A percentile compares a stretch with the other conserved stretches of the same genome.
Evolutionary conservation across 2,113 vertebrate genomes (phyloP).

Genomic region (Aegotheles bennettii): DNA sequence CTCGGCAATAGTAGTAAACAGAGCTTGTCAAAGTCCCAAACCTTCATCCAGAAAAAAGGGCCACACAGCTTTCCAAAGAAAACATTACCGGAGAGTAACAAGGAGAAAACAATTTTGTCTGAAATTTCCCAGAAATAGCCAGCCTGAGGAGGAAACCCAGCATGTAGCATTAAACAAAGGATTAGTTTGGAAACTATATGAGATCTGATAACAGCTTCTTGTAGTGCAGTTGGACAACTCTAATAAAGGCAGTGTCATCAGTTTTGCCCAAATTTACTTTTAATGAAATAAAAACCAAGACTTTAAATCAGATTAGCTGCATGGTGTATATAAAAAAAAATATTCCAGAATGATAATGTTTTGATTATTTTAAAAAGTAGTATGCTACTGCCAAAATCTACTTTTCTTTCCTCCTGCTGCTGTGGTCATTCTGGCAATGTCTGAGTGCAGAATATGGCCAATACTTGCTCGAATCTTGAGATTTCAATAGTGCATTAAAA

Average conservation of each 20-base stretch:
- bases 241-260: background rate
- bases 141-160: background rate
- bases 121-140: background rate
- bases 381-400: background rate
- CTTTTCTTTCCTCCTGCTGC: background rate
- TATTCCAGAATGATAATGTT: background rate
- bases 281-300: background rate
- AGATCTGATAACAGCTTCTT: background rate
- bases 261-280: background rate
- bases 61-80: background rate
- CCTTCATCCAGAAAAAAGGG: background rate
- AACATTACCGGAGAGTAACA: background rate
- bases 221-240: background rate
- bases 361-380: rapidly evolving
- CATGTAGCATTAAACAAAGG: background rate
- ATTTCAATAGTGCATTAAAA: background rate
- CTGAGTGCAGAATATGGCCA: background rate
- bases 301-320: background rate
- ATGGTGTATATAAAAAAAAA: background rate
- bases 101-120: background rate
- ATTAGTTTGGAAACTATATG: background rate
- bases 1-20: background rate
- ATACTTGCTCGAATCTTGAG: background rate
- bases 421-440: background rate
- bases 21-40: background rate